Evolutionary conservation across 2,888 invertebrate species (phyloP).

Genomic region (Willowsia nigromaculata): DNA sequence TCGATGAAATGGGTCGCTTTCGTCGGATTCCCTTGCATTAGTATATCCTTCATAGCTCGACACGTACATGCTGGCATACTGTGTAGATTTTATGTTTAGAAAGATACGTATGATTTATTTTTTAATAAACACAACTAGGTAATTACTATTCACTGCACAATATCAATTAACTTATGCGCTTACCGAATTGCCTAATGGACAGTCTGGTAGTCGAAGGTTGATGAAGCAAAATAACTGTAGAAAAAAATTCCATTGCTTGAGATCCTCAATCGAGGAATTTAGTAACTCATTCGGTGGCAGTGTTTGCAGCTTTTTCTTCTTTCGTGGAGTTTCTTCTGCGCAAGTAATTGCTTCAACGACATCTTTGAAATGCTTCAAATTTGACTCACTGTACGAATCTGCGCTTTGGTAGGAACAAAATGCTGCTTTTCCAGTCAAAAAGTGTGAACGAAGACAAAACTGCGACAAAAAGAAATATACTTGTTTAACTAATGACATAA

Average conservation of each 20-base stretch:
- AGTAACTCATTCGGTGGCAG: too few species aligned
- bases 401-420: constrained; percentile 61
- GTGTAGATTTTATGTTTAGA: too few species aligned
- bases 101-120: too few species aligned
- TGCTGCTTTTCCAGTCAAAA: constrained; percentile 65
- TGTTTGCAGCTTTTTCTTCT: constrained; percentile 18
- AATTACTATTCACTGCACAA: neutral
- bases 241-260: constrained; percentile 30
- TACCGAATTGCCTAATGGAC: constrained; percentile 56
- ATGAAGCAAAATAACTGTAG: constrained; percentile 24
- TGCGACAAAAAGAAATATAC: constrained; percentile 26
- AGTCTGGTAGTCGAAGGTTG: constrained; percentile 27
- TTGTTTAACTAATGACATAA: neutral
- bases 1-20: neutral
- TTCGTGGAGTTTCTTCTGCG: constrained; percentile 23
- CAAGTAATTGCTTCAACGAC: neutral
- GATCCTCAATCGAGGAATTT: neutral
- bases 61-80: constrained; percentile 28
- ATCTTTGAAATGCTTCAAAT: constrained; percentile 19
- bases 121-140: too few species aligned
- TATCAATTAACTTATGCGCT: neutral
- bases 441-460: constrained; percentile 76
- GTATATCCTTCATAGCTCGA: constrained; percentile 33
- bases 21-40: neutral
- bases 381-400: neutral